These are phyloP conservation scores for Coryphaenoides rupestris DNA, from an alignment of 2,113 vertebrate genomes.

Conservation along the genomic window DNA sequence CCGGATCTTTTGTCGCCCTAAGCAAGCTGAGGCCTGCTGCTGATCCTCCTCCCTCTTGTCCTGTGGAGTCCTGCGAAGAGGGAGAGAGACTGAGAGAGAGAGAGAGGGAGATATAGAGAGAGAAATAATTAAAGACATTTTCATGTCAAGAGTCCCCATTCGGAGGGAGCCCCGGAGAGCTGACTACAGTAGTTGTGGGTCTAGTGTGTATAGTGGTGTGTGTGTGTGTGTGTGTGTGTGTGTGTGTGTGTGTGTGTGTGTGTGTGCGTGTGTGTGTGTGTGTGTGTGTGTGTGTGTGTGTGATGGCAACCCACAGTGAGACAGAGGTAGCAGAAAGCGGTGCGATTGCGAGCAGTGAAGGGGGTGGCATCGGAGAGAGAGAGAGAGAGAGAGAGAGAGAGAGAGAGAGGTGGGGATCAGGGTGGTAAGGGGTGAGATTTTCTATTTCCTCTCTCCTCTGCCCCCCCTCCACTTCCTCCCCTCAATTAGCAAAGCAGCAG, in stretches of 20 bases:
- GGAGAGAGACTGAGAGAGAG: constrained; percentile 28
- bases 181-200: constrained; percentile 34
- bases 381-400: constrained; percentile 56
- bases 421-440: constrained; percentile 39
- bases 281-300: constrained; percentile 25
- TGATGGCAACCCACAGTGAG: constrained; percentile 32
- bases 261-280: no score
- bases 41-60: constrained; percentile 58
- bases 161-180: constrained; percentile 56
- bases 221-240: constrained; percentile 23
- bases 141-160: constrained; percentile 79
- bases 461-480: constrained; percentile 71
- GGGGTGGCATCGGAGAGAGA: constrained; percentile 28
- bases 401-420: constrained; percentile 47
- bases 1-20: constrained; percentile 71
- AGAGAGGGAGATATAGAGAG: constrained; percentile 67
- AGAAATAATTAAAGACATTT: constrained; percentile 90
- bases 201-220: constrained; percentile 22
- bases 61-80: constrained; percentile 47
- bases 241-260: constrained; percentile 22
- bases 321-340: constrained; percentile 20
- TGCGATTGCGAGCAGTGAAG: background rate
- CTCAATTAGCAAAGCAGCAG: constrained; percentile 97
- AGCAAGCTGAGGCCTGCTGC: constrained; percentile 69
- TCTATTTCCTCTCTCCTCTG: constrained; percentile 45